phyloP scores from a whole-genome alignment of 2,797 vertebrate genomes.

The Rallus crepitans region DNA sequence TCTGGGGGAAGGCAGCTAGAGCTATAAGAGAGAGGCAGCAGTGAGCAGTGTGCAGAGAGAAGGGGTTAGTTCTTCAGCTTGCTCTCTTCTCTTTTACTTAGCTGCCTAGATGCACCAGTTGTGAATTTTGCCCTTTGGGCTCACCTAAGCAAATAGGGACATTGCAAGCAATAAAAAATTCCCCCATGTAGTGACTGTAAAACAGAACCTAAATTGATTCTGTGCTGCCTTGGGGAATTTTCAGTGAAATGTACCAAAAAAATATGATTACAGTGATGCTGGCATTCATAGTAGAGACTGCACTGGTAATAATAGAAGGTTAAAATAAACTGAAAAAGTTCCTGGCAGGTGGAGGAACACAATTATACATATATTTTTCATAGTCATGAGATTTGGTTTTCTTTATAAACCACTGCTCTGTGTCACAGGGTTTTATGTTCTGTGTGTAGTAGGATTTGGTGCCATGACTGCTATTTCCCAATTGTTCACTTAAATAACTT shows the following conservation, averaged over 20 bases:
- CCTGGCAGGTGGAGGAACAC: not conserved
- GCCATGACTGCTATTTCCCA: not conserved
- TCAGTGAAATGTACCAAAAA: conserved; percentile 1
- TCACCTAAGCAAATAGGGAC: not conserved
- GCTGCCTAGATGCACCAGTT: not conserved
- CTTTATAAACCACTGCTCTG: not conserved
- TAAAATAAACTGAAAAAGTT: conserved; percentile 22
- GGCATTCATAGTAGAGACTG: not conserved
- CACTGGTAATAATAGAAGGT: not conserved
- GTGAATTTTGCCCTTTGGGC: not conserved
- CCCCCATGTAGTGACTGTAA: not conserved
- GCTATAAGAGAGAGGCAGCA: not conserved
- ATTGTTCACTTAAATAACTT: not conserved
- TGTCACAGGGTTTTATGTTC: not conserved
- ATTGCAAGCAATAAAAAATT: not conserved
- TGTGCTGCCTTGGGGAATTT: not conserved
- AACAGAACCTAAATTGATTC: conserved; percentile 11
- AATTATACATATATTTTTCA: not conserved
- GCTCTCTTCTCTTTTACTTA: not conserved
- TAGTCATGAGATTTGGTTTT: not conserved
- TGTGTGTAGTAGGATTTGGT: not conserved
- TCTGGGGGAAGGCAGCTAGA: not conserved
- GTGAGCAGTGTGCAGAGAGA: fast-evolving
- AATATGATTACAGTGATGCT: not conserved
- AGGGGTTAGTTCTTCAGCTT: not conserved